A percentile compares a stretch with the other conserved stretches of the same genome.
Conservation (phyloP, 2,797 vertebrate genomes). For the Leontocebus nigricollis region DNA sequence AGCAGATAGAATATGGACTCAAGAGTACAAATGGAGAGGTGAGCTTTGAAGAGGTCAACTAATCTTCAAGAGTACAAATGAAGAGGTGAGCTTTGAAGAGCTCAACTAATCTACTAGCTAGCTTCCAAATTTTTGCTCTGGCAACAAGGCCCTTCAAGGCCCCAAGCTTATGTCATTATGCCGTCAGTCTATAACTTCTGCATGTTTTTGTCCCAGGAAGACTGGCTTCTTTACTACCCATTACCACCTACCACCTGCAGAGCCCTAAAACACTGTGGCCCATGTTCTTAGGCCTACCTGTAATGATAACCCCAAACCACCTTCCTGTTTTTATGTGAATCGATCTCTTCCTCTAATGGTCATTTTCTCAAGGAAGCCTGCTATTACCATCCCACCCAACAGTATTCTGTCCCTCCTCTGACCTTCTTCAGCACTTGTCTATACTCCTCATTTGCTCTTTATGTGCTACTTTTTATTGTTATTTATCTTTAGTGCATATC, state of each 20-base stretch:
- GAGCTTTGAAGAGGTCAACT: background rate
- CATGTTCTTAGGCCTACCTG: background rate
- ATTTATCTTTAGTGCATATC: constrained; percentile 45
- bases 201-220: background rate
- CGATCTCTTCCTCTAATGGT: background rate
- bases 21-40: background rate
- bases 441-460: constrained; percentile 47
- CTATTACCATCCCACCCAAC: background rate
- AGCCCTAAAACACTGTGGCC: background rate
- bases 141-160: background rate
- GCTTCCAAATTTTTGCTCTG: constrained; percentile 2
- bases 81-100: background rate
- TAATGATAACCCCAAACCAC: background rate
- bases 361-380: background rate
- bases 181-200: background rate
- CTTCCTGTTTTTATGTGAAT: background rate
- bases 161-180: background rate
- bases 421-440: constrained; percentile 42
- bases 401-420: background rate
- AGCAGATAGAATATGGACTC: background rate
- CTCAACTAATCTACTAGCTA: background rate
- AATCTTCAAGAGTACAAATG: background rate
- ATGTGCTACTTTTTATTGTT: constrained; percentile 50
- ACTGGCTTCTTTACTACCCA: background rate
- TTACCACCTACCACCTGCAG: background rate